Evolutionary conservation across 2,888 invertebrate species (phyloP).

Genomic region (Pachliopta kotzebuea): DNA sequence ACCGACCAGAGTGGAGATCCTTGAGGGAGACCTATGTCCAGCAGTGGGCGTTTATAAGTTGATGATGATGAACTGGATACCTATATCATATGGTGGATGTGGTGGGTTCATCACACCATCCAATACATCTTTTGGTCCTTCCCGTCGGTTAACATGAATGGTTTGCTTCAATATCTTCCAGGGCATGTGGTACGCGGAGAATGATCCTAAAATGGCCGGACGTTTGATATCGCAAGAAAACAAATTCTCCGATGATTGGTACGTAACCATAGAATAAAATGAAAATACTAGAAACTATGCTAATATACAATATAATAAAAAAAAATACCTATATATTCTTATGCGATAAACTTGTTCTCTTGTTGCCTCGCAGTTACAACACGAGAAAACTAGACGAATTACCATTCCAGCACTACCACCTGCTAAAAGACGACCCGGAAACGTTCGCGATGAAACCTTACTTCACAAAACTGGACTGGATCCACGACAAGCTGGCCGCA

Average conservation of each 20-base stretch:
- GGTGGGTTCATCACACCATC: no score
- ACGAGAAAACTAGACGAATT: conserved; percentile 90
- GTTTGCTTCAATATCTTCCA: conserved; percentile 45
- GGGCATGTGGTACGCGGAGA: conserved; percentile 81
- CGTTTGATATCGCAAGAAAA: conserved; percentile 81
- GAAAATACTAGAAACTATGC: neutral
- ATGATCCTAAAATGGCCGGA: conserved; percentile 79
- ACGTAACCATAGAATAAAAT: conserved; percentile 35
- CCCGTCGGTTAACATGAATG: neutral
- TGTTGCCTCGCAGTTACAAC: conserved; percentile 82
- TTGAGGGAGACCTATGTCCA: no score
- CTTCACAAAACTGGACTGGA: conserved; percentile 88
- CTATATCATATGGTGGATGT: no score
- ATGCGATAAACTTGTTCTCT: neutral
- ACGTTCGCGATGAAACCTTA: conserved; percentile 84
- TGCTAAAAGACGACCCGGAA: conserved; percentile 73
- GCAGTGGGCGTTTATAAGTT: no score
- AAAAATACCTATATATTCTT: neutral
- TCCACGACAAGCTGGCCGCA: conserved; percentile 89
- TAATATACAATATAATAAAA: neutral
- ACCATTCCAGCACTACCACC: conserved; percentile 87
- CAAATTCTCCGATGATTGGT: conserved; percentile 73
- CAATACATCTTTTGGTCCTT: no score
- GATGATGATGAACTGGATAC: no score
- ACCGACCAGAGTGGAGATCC: no score